phyloP scores from a whole-genome alignment of 1,140 invertebrate genomes.

The Heliconius melpomene region DNA sequence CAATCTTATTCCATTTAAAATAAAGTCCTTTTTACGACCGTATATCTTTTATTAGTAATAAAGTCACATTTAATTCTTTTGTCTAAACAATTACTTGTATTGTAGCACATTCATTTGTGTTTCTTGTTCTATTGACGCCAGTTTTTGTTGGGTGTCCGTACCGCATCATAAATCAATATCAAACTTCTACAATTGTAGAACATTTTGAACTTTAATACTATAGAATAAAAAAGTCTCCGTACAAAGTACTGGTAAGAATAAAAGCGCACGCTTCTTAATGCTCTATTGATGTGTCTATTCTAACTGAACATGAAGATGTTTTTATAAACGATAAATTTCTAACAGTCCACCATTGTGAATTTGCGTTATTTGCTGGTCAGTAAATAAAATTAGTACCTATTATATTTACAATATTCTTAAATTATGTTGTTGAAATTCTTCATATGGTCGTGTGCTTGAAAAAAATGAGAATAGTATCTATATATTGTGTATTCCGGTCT shows the following conservation, averaged over 20 bases:
- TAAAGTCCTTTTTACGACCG: neutral
- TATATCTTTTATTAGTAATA: slow-evolving; percentile 11
- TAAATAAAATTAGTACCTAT: slow-evolving; percentile 5
- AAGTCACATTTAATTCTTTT: slow-evolving; percentile 51
- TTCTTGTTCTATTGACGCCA: slow-evolving; percentile 73
- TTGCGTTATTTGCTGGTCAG: slow-evolving; percentile 43
- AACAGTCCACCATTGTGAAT: slow-evolving; percentile 67
- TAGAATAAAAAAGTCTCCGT: slow-evolving; percentile 12
- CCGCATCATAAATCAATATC: slow-evolving; percentile 76
- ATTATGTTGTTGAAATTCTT: neutral
- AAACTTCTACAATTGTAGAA: slow-evolving; percentile 26
- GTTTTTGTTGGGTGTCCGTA: slow-evolving; percentile 72
- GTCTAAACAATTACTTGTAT: slow-evolving; percentile 78
- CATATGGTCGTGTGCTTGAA: neutral
- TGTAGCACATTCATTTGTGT: slow-evolving; percentile 76
- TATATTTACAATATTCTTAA: neutral
- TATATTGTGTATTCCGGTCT: no score
- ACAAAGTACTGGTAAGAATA: slow-evolving; percentile 34
- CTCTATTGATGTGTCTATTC: slow-evolving; percentile 71
- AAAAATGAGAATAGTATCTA: no score
- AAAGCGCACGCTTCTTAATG: slow-evolving; percentile 57
- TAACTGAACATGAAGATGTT: slow-evolving; percentile 60
- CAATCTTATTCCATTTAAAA: neutral
- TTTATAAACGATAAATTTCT: slow-evolving; percentile 74
- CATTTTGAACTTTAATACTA: slow-evolving; percentile 43